Evolutionary conservation across 2,797 vertebrate genomes (phyloP).

Genomic region (Aldrovandia affinis): DNA sequence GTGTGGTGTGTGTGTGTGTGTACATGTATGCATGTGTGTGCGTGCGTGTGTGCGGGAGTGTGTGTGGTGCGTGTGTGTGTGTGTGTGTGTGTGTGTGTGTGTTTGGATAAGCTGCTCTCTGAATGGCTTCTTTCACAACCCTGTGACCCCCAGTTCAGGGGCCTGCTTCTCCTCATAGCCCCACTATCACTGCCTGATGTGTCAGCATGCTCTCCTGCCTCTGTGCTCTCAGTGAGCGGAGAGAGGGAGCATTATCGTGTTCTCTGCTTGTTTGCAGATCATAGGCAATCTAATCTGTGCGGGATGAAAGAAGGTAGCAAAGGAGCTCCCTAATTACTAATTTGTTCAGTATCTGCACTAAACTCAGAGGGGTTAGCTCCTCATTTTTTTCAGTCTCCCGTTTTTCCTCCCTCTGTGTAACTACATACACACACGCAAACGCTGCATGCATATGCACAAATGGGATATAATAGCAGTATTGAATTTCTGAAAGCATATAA

Average conservation of each 20-base stretch:
- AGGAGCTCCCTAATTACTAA: constrained; percentile 63
- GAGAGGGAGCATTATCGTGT: constrained; percentile 54
- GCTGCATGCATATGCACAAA: constrained; percentile 67
- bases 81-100: constrained; percentile 28
- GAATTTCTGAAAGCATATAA: not conserved
- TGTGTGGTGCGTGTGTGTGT: constrained; percentile 17
- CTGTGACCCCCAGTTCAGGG: constrained; percentile 54
- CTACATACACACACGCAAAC: constrained; percentile 57
- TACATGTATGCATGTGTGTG: not conserved
- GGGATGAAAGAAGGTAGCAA: constrained; percentile 57
- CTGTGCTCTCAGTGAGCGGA: constrained; percentile 48
- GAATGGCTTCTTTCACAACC: constrained; percentile 58
- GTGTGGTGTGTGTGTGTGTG: not conserved
- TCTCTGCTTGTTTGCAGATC: constrained; percentile 69
- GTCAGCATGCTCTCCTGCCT: constrained; percentile 72
- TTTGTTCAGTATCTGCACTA: constrained; percentile 64
- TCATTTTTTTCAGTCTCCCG: constrained; percentile 54
- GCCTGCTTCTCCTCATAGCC: constrained; percentile 70
- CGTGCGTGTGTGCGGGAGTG: no score
- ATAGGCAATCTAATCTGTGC: constrained; percentile 74
- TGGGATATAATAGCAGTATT: constrained; percentile 65
- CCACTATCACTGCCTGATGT: constrained; percentile 67
- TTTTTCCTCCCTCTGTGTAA: constrained; percentile 54
- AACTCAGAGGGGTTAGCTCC: constrained; percentile 33
- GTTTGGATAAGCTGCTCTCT: constrained; percentile 44